Evolutionary conservation across 1,140 invertebrate genomes (phyloP).

Genomic region (Hylaeus volcanicus): DNA sequence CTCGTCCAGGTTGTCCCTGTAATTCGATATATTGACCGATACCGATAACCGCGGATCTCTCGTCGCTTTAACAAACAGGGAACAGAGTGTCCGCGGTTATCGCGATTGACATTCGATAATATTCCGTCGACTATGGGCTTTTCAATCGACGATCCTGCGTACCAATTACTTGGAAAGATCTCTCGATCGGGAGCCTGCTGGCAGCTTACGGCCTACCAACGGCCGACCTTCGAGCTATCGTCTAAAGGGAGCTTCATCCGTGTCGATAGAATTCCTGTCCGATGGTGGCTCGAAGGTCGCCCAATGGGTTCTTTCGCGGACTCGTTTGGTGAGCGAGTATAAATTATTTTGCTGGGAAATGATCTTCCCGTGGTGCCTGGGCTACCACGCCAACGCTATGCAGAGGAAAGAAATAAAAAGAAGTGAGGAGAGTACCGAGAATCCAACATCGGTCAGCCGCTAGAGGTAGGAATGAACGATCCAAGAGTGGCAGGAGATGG

Average conservation of each 20-base stretch:
- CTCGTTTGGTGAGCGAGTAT: conserved; percentile 38
- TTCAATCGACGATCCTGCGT: background rate
- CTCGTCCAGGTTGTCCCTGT: conserved; percentile 4
- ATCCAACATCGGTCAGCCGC: conserved; percentile 59
- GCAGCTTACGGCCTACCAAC: too few species aligned
- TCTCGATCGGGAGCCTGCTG: conserved; percentile 3
- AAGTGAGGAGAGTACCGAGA: conserved; percentile 55
- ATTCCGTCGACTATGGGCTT: background rate
- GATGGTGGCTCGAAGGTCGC: conserved; percentile 23
- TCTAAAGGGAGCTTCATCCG: too few species aligned
- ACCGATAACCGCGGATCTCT: background rate
- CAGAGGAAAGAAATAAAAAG: conserved; percentile 59
- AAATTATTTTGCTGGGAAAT: conserved; percentile 65
- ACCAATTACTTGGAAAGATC: conserved; percentile 24
- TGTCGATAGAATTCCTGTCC: too few species aligned
- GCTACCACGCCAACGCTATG: conserved; percentile 9
- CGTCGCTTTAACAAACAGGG: conserved; percentile 18
- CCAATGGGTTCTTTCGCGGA: conserved; percentile 31
- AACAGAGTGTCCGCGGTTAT: background rate
- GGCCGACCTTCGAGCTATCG: too few species aligned
- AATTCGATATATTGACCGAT: conserved; percentile 27
- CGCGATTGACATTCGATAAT: conserved; percentile 1
- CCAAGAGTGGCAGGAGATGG: conserved; percentile 69
- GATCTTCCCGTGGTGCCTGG: conserved; percentile 44
- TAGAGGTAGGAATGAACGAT: conserved; percentile 58